A percentile compares a stretch with the other conserved stretches of the same genome.
Evolutionary conservation across 2,797 vertebrate species (phyloP).

Genomic region (Columba guinea): DNA sequence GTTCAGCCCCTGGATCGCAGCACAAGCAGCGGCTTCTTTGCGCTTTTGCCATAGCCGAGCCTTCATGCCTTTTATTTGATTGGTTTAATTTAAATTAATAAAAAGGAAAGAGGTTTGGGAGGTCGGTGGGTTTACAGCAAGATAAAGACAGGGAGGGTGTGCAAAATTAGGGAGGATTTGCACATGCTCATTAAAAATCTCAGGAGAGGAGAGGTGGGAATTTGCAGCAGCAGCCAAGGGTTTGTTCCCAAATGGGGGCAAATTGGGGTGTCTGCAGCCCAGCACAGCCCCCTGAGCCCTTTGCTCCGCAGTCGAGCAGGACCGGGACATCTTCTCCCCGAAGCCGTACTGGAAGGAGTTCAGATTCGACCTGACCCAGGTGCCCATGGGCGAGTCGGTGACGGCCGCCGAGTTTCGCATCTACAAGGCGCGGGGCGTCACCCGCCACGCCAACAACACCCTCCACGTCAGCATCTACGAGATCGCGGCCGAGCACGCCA

Average conservation of each 20-base stretch:
- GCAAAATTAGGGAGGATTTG: rapidly evolving
- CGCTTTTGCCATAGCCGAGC: rapidly evolving
- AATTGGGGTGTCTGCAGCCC: rapidly evolving
- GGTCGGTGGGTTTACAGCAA: not conserved
- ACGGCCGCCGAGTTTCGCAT: slow-evolving; percentile 92
- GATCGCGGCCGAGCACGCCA: slow-evolving; percentile 83
- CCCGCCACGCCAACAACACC: slow-evolving; percentile 81
- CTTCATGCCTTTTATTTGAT: rapidly evolving
- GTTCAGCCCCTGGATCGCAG: rapidly evolving
- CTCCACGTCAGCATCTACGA: slow-evolving; percentile 92
- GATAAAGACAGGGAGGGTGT: rapidly evolving
- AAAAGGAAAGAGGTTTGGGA: not conserved
- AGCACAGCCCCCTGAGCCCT: not conserved
- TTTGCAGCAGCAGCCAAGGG: not conserved
- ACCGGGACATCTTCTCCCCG: slow-evolving; percentile 84
- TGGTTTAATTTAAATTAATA: not conserved
- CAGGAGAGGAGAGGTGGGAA: rapidly evolving
- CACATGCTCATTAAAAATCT: rapidly evolving
- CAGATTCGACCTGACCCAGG: slow-evolving; percentile 90
- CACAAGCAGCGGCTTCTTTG: rapidly evolving
- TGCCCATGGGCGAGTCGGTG: slow-evolving; percentile 88
- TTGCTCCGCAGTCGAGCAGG: slow-evolving; percentile 85
- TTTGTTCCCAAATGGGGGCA: not conserved
- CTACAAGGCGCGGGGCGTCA: slow-evolving; percentile 86
- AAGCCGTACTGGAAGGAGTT: slow-evolving; percentile 98